Evolutionary conservation across 2,113 vertebrate genomes (phyloP).

Genomic region (Pseudonaja textilis): DNA sequence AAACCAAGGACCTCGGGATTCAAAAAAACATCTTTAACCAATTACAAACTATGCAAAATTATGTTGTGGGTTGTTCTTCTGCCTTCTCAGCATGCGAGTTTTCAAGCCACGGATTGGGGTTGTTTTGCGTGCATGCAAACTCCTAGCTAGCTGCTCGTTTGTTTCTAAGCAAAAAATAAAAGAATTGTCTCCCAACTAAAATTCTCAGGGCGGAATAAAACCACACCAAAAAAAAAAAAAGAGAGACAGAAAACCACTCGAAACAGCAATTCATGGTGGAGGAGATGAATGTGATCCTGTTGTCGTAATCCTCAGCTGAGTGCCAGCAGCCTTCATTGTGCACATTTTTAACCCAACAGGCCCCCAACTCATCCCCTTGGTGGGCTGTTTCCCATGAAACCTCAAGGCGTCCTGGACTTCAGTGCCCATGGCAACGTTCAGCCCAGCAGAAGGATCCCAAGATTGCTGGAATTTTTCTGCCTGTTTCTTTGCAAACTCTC

Average conservation of each 20-base stretch:
- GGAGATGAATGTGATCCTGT: not conserved
- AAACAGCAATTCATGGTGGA: not conserved
- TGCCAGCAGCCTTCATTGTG: not conserved
- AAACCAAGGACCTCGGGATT: not conserved
- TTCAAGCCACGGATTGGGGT: no score
- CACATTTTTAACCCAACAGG: constrained; percentile 32
- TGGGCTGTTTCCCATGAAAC: constrained; percentile 19
- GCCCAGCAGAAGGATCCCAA: not conserved
- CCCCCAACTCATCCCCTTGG: constrained; percentile 28
- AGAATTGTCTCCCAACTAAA: not conserved
- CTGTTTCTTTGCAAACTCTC: constrained; percentile 32
- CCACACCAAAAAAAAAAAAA: not conserved
- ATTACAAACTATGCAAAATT: not conserved
- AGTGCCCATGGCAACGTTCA: constrained; percentile 41
- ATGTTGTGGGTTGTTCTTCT: not conserved
- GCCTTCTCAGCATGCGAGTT: not conserved
- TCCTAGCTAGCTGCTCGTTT: not conserved
- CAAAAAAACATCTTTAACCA: not conserved
- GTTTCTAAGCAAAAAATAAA: not conserved
- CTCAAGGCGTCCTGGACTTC: not conserved
- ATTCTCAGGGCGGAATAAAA: not conserved
- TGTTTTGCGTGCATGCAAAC: not conserved
- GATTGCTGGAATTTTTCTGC: constrained; percentile 26
- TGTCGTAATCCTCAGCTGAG: not conserved
- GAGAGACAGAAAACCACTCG: not conserved